Base-by-base conservation (phyloP, 1,140 invertebrate genomes). In the Microplitis mediator region DNA sequence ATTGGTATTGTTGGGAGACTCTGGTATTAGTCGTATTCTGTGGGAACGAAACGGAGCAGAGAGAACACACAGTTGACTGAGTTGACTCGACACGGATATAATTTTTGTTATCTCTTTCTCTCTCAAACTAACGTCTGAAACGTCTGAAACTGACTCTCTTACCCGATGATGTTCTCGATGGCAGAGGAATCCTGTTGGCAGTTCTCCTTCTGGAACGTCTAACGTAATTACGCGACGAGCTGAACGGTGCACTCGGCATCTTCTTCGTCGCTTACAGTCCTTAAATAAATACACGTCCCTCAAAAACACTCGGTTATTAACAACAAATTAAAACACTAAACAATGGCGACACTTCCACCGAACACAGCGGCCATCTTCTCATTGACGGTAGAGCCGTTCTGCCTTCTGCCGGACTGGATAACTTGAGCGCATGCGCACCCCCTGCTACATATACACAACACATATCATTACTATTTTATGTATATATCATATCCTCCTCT, bases 241-340 rank as follows among this genome's bases (percentile, higher is more conserved):
- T 94, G 89, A 95, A 95, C 83, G 93, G 95, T 86, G 94, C 94
- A 90, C 94, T 95, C 89, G 94, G 94, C 94, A 95, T 95, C 89
- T 92, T 94, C 76, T 39, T 45, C 13, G 35, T 66, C 63, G 39
- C 11, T 16, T 34, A 45, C 65, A 65, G 66, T 75, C 67, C n/a
- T 73, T 66, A 72, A 74, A 67, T 78, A 78, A 69, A 75, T 64
- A 45, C 3, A 45, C 39, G 39, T 9, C 8, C 70, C 61, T 58
- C 58, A 56, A 67, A 45, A 70, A 66, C 39, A 69, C 69, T 68
- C 56, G 62, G 16, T 58, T 65, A 16, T 60, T 58, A 50, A 60
- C 58, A 75, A 60, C 39, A 74, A 79, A 79, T 77, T 79, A 85
- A 80, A 74, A 82, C 79, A 85, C 82, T 85, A 85, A 84, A 85